Percentiles rank a stretch among this genome's conserved stretches.
These are phyloP conservation scores for Drosophila ogumai DNA, from an alignment of 1,140 invertebrate species.

Conservation along the genomic window DNA sequence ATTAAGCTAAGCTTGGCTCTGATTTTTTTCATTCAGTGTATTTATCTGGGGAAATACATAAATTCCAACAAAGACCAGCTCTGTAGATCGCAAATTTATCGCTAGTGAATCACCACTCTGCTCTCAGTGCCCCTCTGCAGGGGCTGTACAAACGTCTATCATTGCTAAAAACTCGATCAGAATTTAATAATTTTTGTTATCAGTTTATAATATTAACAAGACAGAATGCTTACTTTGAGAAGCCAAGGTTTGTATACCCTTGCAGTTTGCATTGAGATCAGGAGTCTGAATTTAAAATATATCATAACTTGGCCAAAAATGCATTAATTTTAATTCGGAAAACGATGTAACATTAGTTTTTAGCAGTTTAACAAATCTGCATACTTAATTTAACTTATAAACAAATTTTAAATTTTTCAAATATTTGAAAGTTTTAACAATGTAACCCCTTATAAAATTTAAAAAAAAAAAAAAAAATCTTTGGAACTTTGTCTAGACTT, in stretches of 20 bases:
- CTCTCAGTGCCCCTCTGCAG: background rate
- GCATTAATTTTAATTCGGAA: background rate
- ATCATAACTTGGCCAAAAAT: no score
- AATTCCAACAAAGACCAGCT: background rate
- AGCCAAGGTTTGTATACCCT: background rate
- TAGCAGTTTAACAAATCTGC: no score
- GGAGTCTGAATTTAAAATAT: no score
- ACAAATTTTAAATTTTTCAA: no score
- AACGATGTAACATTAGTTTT: background rate
- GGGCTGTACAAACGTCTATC: background rate
- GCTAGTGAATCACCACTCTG: conserved; percentile 12
- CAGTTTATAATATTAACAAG: background rate
- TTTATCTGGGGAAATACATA: conserved; percentile 3
- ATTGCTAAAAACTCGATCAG: background rate
- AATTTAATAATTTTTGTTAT: background rate
- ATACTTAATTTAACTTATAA: no score
- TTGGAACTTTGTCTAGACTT: no score
- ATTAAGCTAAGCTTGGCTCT: background rate
- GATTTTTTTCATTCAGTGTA: conserved; percentile 12
- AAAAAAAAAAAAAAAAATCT: no score
- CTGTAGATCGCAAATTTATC: background rate
- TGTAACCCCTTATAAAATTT: no score
- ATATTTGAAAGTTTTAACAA: no score
- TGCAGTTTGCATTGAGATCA: background rate
- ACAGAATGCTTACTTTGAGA: background rate